phyloP scores from a whole-genome alignment of 1,140 invertebrate species.

The Hycleus phaleratus region DNA sequence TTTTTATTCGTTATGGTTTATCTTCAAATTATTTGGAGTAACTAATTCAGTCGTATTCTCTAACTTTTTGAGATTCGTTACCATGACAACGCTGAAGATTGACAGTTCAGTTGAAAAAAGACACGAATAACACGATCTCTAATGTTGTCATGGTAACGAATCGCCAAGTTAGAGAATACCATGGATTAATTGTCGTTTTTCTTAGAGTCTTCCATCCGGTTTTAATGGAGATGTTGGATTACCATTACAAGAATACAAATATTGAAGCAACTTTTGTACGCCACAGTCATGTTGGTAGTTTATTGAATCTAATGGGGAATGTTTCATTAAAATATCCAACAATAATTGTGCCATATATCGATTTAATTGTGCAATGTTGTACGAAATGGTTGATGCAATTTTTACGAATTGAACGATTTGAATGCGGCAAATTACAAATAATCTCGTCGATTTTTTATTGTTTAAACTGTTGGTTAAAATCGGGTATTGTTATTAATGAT shows the following conservation, averaged over 20 bases:
- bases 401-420: slow-evolving; percentile 16
- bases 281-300: slow-evolving; percentile 43
- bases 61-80: neutral
- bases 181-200: slow-evolving; percentile 3
- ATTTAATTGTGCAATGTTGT: slow-evolving; percentile 6
- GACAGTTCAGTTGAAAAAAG: too few relatives aligned
- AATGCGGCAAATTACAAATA: slow-evolving; percentile 38
- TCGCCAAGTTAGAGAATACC: too few relatives aligned
- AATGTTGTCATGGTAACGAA: too few relatives aligned
- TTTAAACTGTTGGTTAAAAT: neutral
- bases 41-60: neutral
- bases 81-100: too few relatives aligned
- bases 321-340: slow-evolving; percentile 8
- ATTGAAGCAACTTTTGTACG: slow-evolving; percentile 41
- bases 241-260: slow-evolving; percentile 45
- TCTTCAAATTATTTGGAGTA: slow-evolving; percentile 38
- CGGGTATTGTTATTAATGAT: too few relatives aligned
- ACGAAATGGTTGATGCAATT: slow-evolving; percentile 39
- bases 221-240: slow-evolving; percentile 43
- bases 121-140: too few relatives aligned
- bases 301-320: slow-evolving; percentile 37
- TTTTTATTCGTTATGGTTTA: slow-evolving; percentile 42
- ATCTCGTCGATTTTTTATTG: slow-evolving; percentile 30
- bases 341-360: slow-evolving; percentile 14
- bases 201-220: slow-evolving; percentile 38